phyloP scores from a whole-genome alignment of 2,113 vertebrate species.

The Haplochromis burtoni region DNA sequence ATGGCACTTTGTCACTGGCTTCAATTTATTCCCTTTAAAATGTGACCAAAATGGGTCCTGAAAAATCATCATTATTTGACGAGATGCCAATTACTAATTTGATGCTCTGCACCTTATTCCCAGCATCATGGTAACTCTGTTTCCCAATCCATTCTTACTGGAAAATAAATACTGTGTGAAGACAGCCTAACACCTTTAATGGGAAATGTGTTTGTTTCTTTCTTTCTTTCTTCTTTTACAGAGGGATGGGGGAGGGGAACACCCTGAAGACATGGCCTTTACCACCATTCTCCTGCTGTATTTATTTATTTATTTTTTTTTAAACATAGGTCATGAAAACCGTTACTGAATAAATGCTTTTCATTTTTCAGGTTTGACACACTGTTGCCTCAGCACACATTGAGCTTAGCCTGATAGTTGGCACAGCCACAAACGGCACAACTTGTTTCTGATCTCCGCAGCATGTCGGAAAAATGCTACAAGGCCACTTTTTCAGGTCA shows the following conservation, averaged over 20 bases:
- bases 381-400: not conserved
- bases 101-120: not conserved
- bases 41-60: not conserved
- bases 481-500: not conserved
- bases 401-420: not conserved
- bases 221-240: not conserved
- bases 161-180: not conserved
- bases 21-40: not conserved
- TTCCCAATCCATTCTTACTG: not conserved
- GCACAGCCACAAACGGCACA: not conserved
- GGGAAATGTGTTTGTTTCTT: not conserved
- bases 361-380: not conserved
- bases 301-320: not conserved
- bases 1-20: not conserved
- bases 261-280: not conserved
- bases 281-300: not conserved
- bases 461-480: not conserved
- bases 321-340: not conserved
- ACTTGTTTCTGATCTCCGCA: not conserved
- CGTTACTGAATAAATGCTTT: not conserved
- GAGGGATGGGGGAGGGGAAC: not conserved
- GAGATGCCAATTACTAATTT: not conserved
- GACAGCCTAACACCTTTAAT: not conserved
- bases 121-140: not conserved
- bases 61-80: not conserved